Evolutionary conservation across 2,888 invertebrate genomes (phyloP), one percentile per base, ranked within the genome.

Genomic region (Pseudococcus viburni): DNA sequence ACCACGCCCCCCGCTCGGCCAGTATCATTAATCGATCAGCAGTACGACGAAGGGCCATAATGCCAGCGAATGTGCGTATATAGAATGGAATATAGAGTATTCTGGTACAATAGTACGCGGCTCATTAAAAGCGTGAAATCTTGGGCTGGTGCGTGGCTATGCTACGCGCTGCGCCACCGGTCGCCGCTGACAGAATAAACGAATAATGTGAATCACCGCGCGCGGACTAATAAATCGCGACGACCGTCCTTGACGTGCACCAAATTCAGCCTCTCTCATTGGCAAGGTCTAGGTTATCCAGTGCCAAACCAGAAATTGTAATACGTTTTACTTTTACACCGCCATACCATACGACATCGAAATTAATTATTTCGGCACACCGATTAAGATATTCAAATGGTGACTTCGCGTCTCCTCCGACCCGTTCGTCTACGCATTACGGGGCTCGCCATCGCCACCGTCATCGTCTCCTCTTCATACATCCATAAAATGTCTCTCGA

Each of bases 221-320:
- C 68, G 68, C 9, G 77, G 39, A 77, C 77, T 77, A 77, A 77
- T 77, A 77, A 77, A 77, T 77, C 77, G 77, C 77, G 77, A 77
- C 77, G 77, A 77, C 77, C 77, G 77, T 77, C 77, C 77, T 77
- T 77, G 77, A 77, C 77, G 77, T 77, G 77, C 77, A 42, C 77
- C 77, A 77, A 77, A 77, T 77, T 42, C 77, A 77, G 77, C 77
- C 77, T 77, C 77, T 77, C 77, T 77, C 77, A 77, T 77, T 77
- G 77, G 77, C 77, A 77, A 77, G 77, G 77, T 77, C 77, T 77
- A 77, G 77, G 77, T 77, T 77, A 77, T 77, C 77, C 77, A 77
- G 77, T 77, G 77, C 77, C 77, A 77, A 77, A 77, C 77, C 77
- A 77, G 77, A 77, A 77, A 77, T 77, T 77, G 77, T 77, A 77